Evolutionary conservation across 2,888 invertebrate genomes (phyloP).

Genomic region (Trilocha varians): DNA sequence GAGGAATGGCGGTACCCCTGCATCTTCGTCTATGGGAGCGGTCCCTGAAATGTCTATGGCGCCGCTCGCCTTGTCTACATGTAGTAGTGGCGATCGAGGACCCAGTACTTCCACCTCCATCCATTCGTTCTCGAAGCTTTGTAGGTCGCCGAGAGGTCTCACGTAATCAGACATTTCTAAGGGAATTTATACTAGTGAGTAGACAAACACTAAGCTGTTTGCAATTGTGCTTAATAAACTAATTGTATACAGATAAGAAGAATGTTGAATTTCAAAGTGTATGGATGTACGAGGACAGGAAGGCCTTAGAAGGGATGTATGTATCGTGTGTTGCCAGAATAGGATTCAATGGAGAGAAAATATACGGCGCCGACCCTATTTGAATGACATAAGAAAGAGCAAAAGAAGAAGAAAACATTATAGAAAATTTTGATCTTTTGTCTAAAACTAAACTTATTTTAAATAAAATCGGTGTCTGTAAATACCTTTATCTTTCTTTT

Average conservation of each 20-base stretch:
- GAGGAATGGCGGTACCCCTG: conserved; percentile 73
- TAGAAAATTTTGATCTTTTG: not conserved
- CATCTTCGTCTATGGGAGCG: conserved; percentile 41
- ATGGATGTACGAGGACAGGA: too few relatives aligned
- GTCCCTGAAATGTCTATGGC: conserved; percentile 51
- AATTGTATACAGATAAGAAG: too few relatives aligned
- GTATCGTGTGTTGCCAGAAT: too few relatives aligned
- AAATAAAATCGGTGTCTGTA: not conserved
- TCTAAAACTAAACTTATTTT: not conserved
- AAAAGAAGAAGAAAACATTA: too few relatives aligned
- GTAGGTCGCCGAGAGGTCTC: conserved; percentile 80
- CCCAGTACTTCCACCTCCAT: conserved; percentile 87
- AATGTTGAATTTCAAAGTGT: too few relatives aligned
- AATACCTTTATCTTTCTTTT: conserved; percentile 74
- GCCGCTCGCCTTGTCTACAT: conserved; percentile 29
- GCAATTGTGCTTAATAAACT: too few relatives aligned
- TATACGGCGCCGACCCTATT: too few relatives aligned
- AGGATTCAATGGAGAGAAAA: too few relatives aligned
- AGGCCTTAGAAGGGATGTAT: too few relatives aligned
- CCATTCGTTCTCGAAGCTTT: conserved; percentile 93
- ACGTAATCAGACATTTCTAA: conserved; percentile 70
- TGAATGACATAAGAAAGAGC: too few relatives aligned
- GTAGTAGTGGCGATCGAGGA: conserved; percentile 64
- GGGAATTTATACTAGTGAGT: too few relatives aligned
- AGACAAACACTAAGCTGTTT: too few relatives aligned